phyloP scores from a whole-genome alignment of 2,113 vertebrate species.

The Chaenogobius annularis region DNA sequence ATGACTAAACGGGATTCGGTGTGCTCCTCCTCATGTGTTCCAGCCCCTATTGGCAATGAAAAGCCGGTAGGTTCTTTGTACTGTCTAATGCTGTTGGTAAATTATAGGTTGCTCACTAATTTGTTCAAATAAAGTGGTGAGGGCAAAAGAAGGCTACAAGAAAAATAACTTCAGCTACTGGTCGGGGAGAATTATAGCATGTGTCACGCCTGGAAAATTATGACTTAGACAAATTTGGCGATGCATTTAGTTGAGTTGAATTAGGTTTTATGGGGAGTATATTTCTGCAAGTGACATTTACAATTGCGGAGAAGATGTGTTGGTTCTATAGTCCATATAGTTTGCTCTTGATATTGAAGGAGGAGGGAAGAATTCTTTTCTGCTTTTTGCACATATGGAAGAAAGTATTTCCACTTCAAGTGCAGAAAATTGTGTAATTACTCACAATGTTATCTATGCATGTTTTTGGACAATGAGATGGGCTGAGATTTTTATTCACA shows the following conservation, averaged over 20 bases:
- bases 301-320: not conserved
- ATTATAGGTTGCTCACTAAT: conserved; percentile 56
- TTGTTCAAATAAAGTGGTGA: conserved; percentile 54
- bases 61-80: conserved; percentile 39
- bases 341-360: not conserved
- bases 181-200: conserved; percentile 28
- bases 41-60: conserved; percentile 52
- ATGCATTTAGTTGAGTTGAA: conserved; percentile 37
- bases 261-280: conserved; percentile 17
- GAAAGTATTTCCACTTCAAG: not conserved
- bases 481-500: too few species aligned
- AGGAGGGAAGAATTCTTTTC: not conserved
- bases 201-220: conserved; percentile 32
- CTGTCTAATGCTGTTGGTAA: conserved; percentile 47
- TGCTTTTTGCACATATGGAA: not conserved
- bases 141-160: conserved; percentile 22
- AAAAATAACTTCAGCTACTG: conserved; percentile 47
- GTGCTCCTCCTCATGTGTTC: conserved; percentile 28
- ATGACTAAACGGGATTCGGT: conserved; percentile 52
- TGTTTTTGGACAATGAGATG: too few species aligned
- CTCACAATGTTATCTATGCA: too few species aligned
- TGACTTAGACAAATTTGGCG: conserved; percentile 22
- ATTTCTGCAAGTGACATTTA: conserved; percentile 10
- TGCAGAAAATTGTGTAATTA: too few species aligned
- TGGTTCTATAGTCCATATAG: not conserved